These are phyloP conservation scores for Poecilia latipinna DNA, from an alignment of 2,113 vertebrate species.

Conservation along the genomic window DNA sequence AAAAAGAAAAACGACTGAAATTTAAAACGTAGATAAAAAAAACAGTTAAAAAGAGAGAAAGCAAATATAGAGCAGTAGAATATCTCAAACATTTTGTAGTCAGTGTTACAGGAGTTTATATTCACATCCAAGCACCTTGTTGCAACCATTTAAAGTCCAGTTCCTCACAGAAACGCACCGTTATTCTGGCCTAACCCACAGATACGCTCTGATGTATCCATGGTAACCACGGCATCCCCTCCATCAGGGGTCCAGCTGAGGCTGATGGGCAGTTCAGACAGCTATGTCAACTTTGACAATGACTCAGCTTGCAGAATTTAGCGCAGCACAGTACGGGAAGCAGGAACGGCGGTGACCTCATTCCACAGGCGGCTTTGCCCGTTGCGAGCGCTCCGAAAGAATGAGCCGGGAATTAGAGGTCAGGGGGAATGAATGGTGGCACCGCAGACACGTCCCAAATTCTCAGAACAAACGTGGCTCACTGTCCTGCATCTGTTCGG, in stretches of 20 bases:
- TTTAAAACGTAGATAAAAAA: slow-evolving; percentile 2
- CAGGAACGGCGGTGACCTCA: slow-evolving; percentile 63
- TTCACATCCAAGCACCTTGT: slow-evolving; percentile 3
- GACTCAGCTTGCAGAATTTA: slow-evolving; percentile 68
- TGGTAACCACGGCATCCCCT: slow-evolving; percentile 22
- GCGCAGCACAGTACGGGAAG: slow-evolving; percentile 38
- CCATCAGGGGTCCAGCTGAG: slow-evolving; percentile 1
- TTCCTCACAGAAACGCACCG: slow-evolving; percentile 37
- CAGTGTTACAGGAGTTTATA: slow-evolving; percentile 8
- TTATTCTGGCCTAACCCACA: slow-evolving; percentile 40
- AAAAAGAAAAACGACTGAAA: slow-evolving; percentile 27
- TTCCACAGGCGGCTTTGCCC: slow-evolving; percentile 35
- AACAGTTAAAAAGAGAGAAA: slow-evolving; percentile 31
- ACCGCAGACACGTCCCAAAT: slow-evolving; percentile 46
- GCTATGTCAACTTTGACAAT: slow-evolving; percentile 34
- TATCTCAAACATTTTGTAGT: slow-evolving; percentile 26
- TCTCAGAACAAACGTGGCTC: slow-evolving; percentile 33
- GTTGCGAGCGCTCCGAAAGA: slow-evolving; percentile 39
- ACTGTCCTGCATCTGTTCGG: slow-evolving; percentile 14
- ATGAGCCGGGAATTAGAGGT: slow-evolving; percentile 41
- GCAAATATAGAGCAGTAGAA: slow-evolving; percentile 46
- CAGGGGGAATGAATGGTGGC: slow-evolving; percentile 42
- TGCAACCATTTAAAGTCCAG: slow-evolving; percentile 4
- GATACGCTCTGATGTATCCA: slow-evolving; percentile 46
- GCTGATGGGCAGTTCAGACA: slow-evolving; percentile 3